phyloP scores from a whole-genome alignment of 2,113 vertebrate species.

The Xenopus laevis region DNA sequence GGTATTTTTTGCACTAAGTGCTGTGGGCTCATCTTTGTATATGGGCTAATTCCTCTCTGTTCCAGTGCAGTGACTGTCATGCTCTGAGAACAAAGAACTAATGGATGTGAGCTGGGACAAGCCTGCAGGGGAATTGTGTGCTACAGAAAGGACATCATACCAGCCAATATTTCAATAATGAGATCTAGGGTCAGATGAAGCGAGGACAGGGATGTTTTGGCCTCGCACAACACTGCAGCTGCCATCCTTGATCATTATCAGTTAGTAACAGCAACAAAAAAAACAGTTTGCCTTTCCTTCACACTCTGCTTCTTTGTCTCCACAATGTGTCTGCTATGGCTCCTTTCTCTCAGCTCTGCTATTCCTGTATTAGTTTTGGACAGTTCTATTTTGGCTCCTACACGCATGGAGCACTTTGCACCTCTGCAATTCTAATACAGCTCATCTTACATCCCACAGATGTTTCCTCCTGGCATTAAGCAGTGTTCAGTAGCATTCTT shows the following conservation, averaged over 20 bases:
- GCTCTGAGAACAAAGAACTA: neutral
- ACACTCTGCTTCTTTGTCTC: conserved; percentile 1
- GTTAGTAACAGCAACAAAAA: neutral
- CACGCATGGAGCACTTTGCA: neutral
- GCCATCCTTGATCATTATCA: neutral
- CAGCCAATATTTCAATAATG: neutral
- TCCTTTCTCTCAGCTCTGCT: neutral
- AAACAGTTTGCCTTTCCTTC: neutral
- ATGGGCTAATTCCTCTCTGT: neutral
- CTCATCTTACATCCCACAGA: conserved; percentile 19
- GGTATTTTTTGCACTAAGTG: no score
- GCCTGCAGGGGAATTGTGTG: neutral
- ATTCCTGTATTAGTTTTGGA: conserved; percentile 17
- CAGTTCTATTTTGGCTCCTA: neutral
- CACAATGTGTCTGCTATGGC: conserved; percentile 6
- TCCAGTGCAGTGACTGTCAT: neutral
- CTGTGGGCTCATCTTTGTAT: neutral
- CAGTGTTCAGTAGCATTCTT: conserved; percentile 24
- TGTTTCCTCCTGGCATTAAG: conserved; percentile 29
- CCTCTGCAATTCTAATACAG: conserved; percentile 2
- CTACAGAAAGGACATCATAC: neutral
- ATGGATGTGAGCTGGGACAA: neutral
- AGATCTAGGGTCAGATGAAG: neutral
- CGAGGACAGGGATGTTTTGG: neutral
- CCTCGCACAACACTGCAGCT: no score